Evolutionary conservation across 2,113 vertebrate species (phyloP), one percentile per base, ranked within the genome.

Genomic region (Furnarius figulus): DNA sequence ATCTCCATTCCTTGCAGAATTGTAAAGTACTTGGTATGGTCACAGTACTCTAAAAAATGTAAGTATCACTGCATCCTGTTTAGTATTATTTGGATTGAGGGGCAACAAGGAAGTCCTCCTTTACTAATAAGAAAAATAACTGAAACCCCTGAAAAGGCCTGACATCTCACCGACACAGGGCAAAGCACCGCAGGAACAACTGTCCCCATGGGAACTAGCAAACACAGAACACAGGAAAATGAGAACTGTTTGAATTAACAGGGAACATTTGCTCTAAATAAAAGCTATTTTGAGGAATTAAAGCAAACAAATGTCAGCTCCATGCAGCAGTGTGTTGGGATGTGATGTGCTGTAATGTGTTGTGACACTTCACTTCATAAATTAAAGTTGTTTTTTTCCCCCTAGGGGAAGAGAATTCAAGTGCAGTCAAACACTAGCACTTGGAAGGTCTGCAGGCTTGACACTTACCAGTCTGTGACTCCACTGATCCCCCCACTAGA

Each of bases 301-400:
- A 97, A 96, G 94, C 94, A 97, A 97, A 97, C 93, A 97, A 97
- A 96, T 91, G 92, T 96, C 96, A 97, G 89, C 89, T 90, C 79
- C 93, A 92, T 92, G 94, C 95, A 96, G 90, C 8, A 1, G 79
- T 25, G 2, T 80, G 75, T 91, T 97, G 94, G 93, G 96, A 97
- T 96, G 96, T 73, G 93, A 96, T 87, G 87, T 81, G 85, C 91
- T 96, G 91, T 97, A 97, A 97, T 96, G 89, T 96, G 93, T 97
- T 97, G 96, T 97, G 97, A 97, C 97, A 97, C 89, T 97, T 95
- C 89, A 96, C 87, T 97, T 95, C 93, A 97, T 97, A 97, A 97
- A 97, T 97, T 97, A 97, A 97, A 97, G 95, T 92, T 95, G 90
- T 94, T 96, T 96, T 95, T 95, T 94, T 85, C 94, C 49, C 89